Conservation (phyloP, 64 coral and sea anemone species). For the Trachythela sp. region DNA sequence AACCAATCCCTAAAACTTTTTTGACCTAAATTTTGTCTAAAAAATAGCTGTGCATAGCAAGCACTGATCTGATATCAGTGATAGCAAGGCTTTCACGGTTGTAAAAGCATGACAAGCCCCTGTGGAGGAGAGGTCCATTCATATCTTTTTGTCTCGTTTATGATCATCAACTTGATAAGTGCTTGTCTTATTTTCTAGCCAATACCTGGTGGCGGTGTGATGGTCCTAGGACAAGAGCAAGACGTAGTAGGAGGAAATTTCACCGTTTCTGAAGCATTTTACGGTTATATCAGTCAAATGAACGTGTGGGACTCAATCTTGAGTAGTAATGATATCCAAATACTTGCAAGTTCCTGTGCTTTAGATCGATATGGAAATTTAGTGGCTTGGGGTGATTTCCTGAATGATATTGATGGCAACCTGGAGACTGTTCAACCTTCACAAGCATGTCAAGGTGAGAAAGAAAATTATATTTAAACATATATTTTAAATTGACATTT, state of each 20-base stretch:
- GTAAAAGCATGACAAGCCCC: no score
- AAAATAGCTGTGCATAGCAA: no score
- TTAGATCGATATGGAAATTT: slow-evolving; percentile 61
- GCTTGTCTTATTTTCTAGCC: slow-evolving; percentile 44
- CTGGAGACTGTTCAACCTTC: not conserved
- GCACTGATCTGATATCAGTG: no score
- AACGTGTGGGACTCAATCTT: slow-evolving; percentile 82
- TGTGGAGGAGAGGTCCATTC: no score
- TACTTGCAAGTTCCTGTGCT: slow-evolving; percentile 55
- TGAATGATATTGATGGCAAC: not conserved
- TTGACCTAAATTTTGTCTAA: no score
- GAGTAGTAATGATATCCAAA: slow-evolving; percentile 26
- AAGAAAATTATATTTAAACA: no score
- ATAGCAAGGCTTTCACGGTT: no score
- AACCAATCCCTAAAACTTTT: no score
- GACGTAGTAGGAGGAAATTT: slow-evolving; percentile 71
- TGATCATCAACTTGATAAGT: no score
- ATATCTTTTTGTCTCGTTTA: not conserved
- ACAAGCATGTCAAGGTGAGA: not conserved
- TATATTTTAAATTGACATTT: no score
- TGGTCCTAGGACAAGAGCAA: slow-evolving; percentile 89
- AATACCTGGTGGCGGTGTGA: slow-evolving; percentile 61
- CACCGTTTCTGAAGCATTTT: slow-evolving; percentile 82
- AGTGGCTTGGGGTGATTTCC: not conserved
- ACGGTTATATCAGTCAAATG: slow-evolving; percentile 79